Base-by-base conservation (phyloP, 2,797 vertebrate genomes). In the Melanotaenia nigrans region DNA sequence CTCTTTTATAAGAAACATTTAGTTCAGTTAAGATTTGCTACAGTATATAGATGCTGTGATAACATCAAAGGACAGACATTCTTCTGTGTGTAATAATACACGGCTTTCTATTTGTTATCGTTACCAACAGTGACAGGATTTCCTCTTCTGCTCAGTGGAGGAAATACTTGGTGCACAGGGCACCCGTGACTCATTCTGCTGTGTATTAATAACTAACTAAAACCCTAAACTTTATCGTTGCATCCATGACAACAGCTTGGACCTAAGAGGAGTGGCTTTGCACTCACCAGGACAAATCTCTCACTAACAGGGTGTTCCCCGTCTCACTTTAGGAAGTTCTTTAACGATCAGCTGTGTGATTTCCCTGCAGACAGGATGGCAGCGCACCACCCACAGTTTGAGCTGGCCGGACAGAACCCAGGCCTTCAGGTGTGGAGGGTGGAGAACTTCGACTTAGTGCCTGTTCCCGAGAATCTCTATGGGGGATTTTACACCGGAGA, bases 391-490 rank as follows among this genome's bases (percentile, higher is more conserved):
- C 90, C 96, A 0, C 96, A 99, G 91, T 99, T 99, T 55, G 85
- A 96, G 49, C 95, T 91, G 81, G 98, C 98, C 0, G 98, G 98
- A 51, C 92, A 95, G 91, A 89, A 95, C 22, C 91, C 96, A 0
- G 98, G 98, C 56, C 96, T 99, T 61, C 98, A 99, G 93, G 95
- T 99, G 74, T 99, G 98, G 98, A 95, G 98, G 61, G 93, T 99
- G 1, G 98, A 99, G 92, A 97, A 96, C 82, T 97, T 99, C 5
- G 94, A 99, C 90, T 90, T 99, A 89, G 98, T 99, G 1, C 95
- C 96, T 0, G 97, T 99, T 73, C 97, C 98, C 0, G 86, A 94
- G 83, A 97, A 97, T 64, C 94, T 97, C 8, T 94, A 97, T 0
- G 98, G 98, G 42, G 96, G 96, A 6, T 99, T 99, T 90, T 99